A percentile compares a stretch with the other conserved stretches of the same genome.
These are phyloP conservation scores for Cerastis leucographa DNA, from an alignment of 2,888 invertebrate species.

Conservation along the genomic window DNA sequence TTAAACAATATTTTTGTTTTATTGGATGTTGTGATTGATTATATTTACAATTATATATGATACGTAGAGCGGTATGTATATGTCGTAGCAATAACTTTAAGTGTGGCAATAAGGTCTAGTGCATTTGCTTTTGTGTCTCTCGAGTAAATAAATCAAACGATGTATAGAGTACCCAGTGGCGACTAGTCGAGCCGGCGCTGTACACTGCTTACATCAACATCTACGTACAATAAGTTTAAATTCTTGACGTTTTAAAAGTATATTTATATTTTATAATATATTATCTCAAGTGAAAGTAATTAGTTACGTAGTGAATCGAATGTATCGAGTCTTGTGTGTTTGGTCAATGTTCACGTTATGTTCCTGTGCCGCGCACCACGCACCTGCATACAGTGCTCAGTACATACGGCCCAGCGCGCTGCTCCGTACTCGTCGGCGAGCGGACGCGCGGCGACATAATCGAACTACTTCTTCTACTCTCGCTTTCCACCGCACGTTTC, in stretches of 20 bases:
- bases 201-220: constrained; percentile 85
- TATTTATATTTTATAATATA: constrained; percentile 87
- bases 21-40: constrained; percentile 89
- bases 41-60: constrained; percentile 85
- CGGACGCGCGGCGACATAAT: constrained; percentile 30
- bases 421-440: constrained; percentile 35
- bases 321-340: constrained; percentile 80
- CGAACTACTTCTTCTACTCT: constrained; percentile 25
- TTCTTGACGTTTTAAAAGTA: constrained; percentile 84
- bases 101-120: constrained; percentile 89
- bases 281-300: constrained; percentile 80
- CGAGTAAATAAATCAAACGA: constrained; percentile 77
- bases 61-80: constrained; percentile 85
- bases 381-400: constrained; percentile 30
- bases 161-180: constrained; percentile 77
- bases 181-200: constrained; percentile 79
- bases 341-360: constrained; percentile 69
- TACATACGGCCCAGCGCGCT: constrained; percentile 16
- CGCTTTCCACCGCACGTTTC: constrained; percentile 53
- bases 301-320: constrained; percentile 80
- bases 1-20: constrained; percentile 85
- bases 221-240: constrained; percentile 87
- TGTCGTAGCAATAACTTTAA: constrained; percentile 90
- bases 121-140: constrained; percentile 87
- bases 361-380: constrained; percentile 57